These are phyloP conservation scores for Tridacna gigas DNA, from an alignment of 2,888 invertebrate genomes.

Conservation along the genomic window DNA sequence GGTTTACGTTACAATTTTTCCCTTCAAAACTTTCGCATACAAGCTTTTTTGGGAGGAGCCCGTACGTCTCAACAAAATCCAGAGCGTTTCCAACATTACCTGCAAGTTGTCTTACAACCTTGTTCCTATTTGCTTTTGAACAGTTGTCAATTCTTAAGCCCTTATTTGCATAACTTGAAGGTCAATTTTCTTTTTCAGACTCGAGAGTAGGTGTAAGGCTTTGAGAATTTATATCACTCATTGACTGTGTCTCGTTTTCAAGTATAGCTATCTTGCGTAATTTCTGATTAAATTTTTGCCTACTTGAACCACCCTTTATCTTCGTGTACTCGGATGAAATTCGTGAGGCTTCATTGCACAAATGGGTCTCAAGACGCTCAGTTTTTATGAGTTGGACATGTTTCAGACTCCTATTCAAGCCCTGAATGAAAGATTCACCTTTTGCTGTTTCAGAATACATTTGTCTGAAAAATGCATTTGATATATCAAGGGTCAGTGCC, in stretches of 20 bases:
- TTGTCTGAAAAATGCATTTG: not conserved
- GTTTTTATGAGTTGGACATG: not conserved
- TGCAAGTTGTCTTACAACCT: constrained; percentile 5
- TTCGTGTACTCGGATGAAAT: not conserved
- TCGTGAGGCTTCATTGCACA: not conserved
- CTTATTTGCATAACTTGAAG: not conserved
- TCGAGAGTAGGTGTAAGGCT: too few relatives aligned
- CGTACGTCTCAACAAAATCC: not conserved
- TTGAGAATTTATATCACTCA: too few relatives aligned
- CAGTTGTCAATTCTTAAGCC: constrained; percentile 1
- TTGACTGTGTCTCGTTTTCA: not conserved
- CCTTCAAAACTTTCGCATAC: not conserved
- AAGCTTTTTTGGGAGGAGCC: not conserved
- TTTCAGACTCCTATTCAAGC: not conserved
- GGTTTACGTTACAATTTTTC: not conserved
- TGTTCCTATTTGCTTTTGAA: constrained; percentile 6
- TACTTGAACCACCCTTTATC: not conserved
- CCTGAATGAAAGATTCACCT: not conserved
- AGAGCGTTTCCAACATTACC: not conserved
- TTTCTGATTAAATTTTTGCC: not conserved
- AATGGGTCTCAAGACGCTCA: not conserved
- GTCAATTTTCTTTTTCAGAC: too few relatives aligned
- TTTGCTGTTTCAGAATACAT: not conserved
- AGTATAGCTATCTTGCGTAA: not conserved
- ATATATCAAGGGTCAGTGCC: not conserved